These are phyloP conservation scores for Drosophila cyrtoloma DNA, from an alignment of 2,888 invertebrate genomes.

Conservation along the genomic window DNA sequence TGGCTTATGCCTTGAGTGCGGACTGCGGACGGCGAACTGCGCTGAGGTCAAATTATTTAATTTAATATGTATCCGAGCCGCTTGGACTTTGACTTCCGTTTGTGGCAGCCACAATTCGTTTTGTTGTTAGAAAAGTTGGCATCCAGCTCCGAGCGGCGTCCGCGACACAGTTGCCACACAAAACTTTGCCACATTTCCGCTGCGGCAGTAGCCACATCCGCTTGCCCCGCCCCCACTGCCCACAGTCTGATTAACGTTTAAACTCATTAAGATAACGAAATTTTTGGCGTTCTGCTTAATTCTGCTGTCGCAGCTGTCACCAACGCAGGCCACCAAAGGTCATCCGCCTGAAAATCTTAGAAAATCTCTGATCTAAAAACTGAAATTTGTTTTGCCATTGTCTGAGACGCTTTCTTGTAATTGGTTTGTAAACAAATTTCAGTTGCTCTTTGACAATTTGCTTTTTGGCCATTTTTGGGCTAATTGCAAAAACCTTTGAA, in stretches of 20 bases:
- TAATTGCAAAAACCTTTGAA: constrained; percentile 60
- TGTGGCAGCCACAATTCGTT: constrained; percentile 52
- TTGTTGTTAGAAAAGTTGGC: constrained; percentile 63
- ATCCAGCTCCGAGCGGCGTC: constrained; percentile 15
- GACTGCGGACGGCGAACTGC: constrained; percentile 4
- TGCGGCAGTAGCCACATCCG: constrained; percentile 54
- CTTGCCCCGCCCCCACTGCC: constrained; percentile 14
- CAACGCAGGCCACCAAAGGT: constrained; percentile 63
- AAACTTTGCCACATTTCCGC: constrained; percentile 74
- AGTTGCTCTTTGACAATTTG: constrained; percentile 73
- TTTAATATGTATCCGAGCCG: constrained; percentile 79
- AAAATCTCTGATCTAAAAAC: constrained; percentile 38
- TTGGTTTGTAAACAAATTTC: constrained; percentile 80
- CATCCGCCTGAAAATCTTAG: constrained; percentile 60
- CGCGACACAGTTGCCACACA: constrained; percentile 63
- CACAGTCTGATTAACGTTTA: constrained; percentile 76
- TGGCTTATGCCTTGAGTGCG: constrained; percentile 50
- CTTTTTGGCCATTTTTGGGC: constrained; percentile 57
- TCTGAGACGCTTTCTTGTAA: constrained; percentile 61
- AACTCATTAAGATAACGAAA: constrained; percentile 84
- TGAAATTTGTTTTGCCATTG: constrained; percentile 70
- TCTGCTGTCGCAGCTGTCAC: constrained; percentile 68
- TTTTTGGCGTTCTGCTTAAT: constrained; percentile 76
- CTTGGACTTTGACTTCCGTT: constrained; percentile 69
- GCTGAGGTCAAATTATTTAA: constrained; percentile 79